A percentile compares a stretch with the other conserved stretches of the same genome.
Evolutionary conservation across 2,113 vertebrate genomes (phyloP).

Genomic region (Cariama cristata): DNA sequence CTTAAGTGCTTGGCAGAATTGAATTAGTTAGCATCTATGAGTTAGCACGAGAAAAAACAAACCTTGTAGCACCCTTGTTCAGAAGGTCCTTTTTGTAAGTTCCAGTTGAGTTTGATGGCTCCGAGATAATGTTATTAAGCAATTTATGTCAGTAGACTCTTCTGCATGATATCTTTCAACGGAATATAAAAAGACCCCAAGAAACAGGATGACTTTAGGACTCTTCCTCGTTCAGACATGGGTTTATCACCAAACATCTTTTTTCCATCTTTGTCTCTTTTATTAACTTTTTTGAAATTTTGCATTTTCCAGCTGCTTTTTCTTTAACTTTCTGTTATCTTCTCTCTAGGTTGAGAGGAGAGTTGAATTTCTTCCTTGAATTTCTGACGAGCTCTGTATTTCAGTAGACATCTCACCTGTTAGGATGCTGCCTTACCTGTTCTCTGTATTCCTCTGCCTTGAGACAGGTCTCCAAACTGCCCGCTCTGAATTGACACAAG

Average conservation of each 20-base stretch:
- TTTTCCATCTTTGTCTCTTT: not conserved
- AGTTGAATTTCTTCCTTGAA: not conserved
- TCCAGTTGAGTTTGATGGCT: not conserved
- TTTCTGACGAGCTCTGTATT: not conserved
- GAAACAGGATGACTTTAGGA: not conserved
- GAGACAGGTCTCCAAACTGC: not conserved
- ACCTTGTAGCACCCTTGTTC: not conserved
- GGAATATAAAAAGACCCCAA: not conserved
- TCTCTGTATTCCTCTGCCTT: not conserved
- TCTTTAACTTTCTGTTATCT: not conserved
- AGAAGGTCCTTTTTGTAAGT: not conserved
- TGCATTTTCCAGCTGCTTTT: not conserved
- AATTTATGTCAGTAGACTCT: not conserved
- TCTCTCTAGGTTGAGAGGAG: not conserved
- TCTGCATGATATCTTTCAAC: fast-evolving
- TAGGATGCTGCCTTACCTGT: not conserved
- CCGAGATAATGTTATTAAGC: not conserved
- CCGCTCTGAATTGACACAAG: not conserved
- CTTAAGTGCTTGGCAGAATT: not conserved
- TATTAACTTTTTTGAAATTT: not conserved
- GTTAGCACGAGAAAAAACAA: not conserved
- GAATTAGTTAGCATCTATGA: not conserved
- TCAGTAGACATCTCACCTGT: not conserved
- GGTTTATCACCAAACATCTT: not conserved
- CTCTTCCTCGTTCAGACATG: not conserved